Evolutionary conservation across 2,888 invertebrate genomes (phyloP), one percentile per base, ranked within the genome.

Genomic region (Drosophila peninsularis): DNA sequence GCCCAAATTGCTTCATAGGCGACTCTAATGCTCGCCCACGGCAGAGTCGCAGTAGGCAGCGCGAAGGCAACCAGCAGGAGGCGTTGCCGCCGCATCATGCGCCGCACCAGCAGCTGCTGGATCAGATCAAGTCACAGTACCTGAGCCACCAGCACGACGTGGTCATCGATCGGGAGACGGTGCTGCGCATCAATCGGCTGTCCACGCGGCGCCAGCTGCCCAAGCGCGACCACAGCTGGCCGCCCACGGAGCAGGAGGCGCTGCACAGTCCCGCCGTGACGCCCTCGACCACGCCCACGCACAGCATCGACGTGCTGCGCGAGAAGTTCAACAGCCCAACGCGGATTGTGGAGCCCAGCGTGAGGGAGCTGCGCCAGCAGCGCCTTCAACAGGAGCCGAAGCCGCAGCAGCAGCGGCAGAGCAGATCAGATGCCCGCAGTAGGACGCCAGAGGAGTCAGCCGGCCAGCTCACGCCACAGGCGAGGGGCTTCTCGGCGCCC

Each of bases 221-320:
- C 60, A 89, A 88, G 75, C 89, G 91, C 32, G 92, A 92, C 73
- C 89, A 91, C 79, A 92, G 92, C 71, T 92, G 92, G 92, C 92
- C 92, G 37, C 92, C 92, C n/a, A 56, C 68, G 4, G 70, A 76
- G 39, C 50, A 37, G 37, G 41, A 45, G 27, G 50, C 54, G 24
- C 10, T 13, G 14, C 6, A 21, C 45, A 19, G 44, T 21, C 24
- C 55, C 34, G 5, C 36, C n/a, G 24, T 32, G 17, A 55, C 50
- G 37, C 45, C 72, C 0, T 41, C 78, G 39, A 80, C 90, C 14
- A 55, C 50, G 24, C 45, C 74, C 0, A 53, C 79, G 49, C 90
- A 90, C 66, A 83, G 84, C 70, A 90, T 92, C 70, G 91, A 90
- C 67, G 79, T 71, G 42, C 80, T 92, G 72, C 88, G 91, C 6